Evolutionary conservation across 2,888 invertebrate genomes (phyloP), one percentile per base, ranked within the genome.

Genomic region (Halictus quadricinctus): DNA sequence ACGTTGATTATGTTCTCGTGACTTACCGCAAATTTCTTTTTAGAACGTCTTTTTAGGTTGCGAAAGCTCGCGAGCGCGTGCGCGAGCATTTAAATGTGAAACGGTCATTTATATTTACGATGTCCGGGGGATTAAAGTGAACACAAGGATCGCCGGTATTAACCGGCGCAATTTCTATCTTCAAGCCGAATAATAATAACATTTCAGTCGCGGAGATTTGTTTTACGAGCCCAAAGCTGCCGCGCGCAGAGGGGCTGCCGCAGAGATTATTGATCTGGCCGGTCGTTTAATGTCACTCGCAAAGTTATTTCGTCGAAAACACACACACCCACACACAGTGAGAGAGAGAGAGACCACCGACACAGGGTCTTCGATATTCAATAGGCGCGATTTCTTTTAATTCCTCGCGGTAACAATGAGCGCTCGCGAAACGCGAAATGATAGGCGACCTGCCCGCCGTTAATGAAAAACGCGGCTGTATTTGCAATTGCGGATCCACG

Each of bases 211-310:
- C 70, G 69, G 80, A 84, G 89, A 89, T 89, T 89, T 83, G 88
- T 89, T 89, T 89, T 89, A 89, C 83, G 83, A 87, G 66, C 74
- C 54, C 7, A 12, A 60, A 13, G 25, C 13, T 25, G 73, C 21
- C 36, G 64, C 70, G 76, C 46, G 64, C 29, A 72, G 84, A 80
- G 81, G 54, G 69, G 72, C 83, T 81, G 85, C 87, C 81, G 84
- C 87, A 85, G 84, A 87, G 84, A 87, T 50, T 88, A 90, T 90
- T 83, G 89, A 90, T 89, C 88, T 84, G 85, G 72, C 81, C 46
- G 64, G 60, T 72, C 81, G 76, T 87, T 89, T 88, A 90, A 89
- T 90, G 87, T 88, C 89, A 85, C 84, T 89, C 84, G 83, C 85
- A 86, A 88, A 86, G 84, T 89, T 89, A 80, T 87, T 89, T 80